Base-by-base conservation (phyloP, 53 echinoderm and acorn worm genomes). In the Echinometra lucunter region DNA sequence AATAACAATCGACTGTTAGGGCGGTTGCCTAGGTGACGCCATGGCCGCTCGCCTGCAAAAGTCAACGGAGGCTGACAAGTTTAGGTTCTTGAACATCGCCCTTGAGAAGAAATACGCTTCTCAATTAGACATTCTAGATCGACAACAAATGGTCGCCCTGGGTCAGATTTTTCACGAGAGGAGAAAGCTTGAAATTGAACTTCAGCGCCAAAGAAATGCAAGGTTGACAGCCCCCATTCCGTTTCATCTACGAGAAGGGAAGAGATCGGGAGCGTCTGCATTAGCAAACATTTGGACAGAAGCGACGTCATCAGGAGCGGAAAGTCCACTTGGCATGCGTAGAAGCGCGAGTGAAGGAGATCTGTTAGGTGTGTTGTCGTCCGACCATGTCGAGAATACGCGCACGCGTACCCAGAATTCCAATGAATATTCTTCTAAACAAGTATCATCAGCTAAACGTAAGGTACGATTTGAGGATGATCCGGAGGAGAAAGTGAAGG, bases 21-120 rank as follows among this genome's bases (percentile, higher is more conserved):
- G 28, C 37, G 69, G 91, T 91, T 44, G 91, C 72, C 69, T 12
- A 27, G 63, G 91, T 44, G 16, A 91, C 91, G 49, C 40, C 93
- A 92, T 92, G 93, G 32, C 74, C 23, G 80, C 15, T 23, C 57
- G 85, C 37, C 45, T 94, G 66, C 60, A 63, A 45, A 94, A 83
- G 44, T 94, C 94, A 58, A 63, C 75, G 3, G 53, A 92, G 34
- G 58, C 93, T 25, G 78, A 92, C 35, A 92, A 94, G 23, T 57
- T 94, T 44, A 18, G 44, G 23, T 83, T 83, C 66, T 27, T 94
- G 44, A 94, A 94, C 85, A 58, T 60, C 17, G 66, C 66, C 28
- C 94, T 94, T 3, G 94, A 83, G 66, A 94, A 94, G 17, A 63
- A 94, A 44, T 83, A 83, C 85, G 12, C 85, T 37, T 57, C 85